Evolutionary conservation across 2,797 vertebrate genomes (phyloP).

Genomic region (Otolemur crassicaudatus): DNA sequence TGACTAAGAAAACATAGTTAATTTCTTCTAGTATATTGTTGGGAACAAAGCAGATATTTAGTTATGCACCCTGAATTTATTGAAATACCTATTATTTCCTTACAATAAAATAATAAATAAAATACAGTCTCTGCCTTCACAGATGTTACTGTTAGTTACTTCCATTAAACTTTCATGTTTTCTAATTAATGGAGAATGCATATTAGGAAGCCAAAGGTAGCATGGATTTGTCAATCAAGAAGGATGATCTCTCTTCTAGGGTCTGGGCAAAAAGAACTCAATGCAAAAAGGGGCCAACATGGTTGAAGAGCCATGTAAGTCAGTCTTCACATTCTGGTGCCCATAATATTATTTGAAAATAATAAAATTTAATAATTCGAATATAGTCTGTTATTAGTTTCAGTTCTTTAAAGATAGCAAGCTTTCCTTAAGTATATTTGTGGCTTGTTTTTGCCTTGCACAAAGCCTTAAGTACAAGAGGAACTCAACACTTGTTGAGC

Average conservation of each 20-base stretch:
- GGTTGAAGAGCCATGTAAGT: neutral
- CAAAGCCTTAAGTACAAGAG: neutral
- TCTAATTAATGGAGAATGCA: neutral
- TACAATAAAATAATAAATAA: constrained; percentile 17
- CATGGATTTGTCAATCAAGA: neutral
- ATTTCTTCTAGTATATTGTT: neutral
- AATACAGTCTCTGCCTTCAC: neutral
- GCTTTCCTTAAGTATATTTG: neutral
- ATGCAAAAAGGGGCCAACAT: no score
- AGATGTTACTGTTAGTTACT: neutral
- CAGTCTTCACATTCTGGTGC: neutral
- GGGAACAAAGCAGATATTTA: constrained; percentile 20
- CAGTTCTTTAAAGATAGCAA: constrained; percentile 5
- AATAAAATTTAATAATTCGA: constrained; percentile 13
- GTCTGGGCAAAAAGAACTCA: neutral
- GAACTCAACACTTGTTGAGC: neutral
- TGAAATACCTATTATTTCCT: neutral
- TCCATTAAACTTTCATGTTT: neutral
- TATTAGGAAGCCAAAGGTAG: neutral
- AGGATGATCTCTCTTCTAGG: neutral
- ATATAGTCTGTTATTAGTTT: neutral
- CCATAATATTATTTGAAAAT: constrained; percentile 26
- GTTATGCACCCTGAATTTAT: neutral
- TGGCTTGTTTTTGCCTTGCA: neutral
- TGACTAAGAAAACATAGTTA: neutral